phyloP scores from a whole-genome alignment of 2,113 vertebrate species.

The Elephas maximus region DNA sequence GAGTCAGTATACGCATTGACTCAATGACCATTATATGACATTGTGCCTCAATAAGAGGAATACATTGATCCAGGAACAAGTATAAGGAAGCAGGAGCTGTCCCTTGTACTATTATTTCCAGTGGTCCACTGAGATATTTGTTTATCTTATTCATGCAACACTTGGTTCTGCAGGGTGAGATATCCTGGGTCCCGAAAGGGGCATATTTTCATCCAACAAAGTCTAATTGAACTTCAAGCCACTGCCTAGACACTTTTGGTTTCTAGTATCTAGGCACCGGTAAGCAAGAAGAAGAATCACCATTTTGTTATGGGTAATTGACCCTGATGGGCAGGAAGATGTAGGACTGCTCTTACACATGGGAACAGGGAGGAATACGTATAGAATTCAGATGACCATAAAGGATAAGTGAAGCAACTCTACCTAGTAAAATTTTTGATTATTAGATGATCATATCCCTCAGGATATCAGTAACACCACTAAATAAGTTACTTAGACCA shows the following conservation, averaged over 20 bases:
- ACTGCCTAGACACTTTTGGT: neutral
- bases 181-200: no score
- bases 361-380: no score
- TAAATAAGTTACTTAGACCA: neutral
- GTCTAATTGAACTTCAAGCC: neutral
- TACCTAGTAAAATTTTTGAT: neutral
- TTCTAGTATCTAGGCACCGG: no score
- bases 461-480: neutral
- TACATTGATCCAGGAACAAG: neutral
- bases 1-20: neutral
- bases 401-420: neutral
- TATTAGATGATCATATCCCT: neutral
- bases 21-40: no score
- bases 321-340: no score
- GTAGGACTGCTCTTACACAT: no score
- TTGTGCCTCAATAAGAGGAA: neutral
- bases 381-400: no score
- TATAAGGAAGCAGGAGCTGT: neutral
- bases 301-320: no score
- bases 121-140: neutral
- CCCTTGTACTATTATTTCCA: neutral
- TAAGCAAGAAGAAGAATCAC: no score
- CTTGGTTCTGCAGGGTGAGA: neutral
- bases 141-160: neutral
- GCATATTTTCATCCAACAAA: neutral